A percentile compares a stretch with the other conserved stretches of the same genome.
phyloP scores from a whole-genome alignment of 2,888 invertebrate species.

The Megamerina dolium region DNA sequence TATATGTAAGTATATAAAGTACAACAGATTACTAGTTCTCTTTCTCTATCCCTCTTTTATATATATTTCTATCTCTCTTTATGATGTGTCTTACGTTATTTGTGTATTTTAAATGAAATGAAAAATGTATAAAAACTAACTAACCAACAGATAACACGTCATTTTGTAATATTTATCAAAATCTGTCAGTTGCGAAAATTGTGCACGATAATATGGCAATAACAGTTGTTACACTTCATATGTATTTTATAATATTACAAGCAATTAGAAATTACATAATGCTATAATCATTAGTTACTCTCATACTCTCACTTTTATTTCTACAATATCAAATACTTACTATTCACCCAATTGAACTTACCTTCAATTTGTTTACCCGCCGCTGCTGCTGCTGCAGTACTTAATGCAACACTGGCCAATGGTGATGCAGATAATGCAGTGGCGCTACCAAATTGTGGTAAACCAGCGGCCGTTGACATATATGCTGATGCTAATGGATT shows the following conservation, averaged over 20 bases:
- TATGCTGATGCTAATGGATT: slow-evolving; percentile 59
- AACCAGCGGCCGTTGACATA: slow-evolving; percentile 52
- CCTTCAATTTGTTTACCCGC: slow-evolving; percentile 91
- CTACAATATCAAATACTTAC: too few relatives aligned
- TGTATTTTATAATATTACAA: too few relatives aligned
- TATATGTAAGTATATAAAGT: too few relatives aligned
- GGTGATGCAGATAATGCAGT: slow-evolving; percentile 58
- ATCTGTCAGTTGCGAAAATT: slow-evolving; percentile 34
- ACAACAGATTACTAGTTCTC: too few relatives aligned
- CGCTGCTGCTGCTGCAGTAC: slow-evolving; percentile 71
- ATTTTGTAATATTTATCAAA: slow-evolving; percentile 40
- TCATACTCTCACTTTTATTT: too few relatives aligned
- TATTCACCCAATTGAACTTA: slow-evolving; percentile 49
- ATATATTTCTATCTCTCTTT: too few relatives aligned
- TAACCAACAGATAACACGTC: not conserved
- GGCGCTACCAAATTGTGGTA: slow-evolving; percentile 56
- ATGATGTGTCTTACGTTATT: too few relatives aligned
- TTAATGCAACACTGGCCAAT: slow-evolving; percentile 60
- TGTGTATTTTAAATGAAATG: not conserved
- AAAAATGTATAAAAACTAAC: not conserved
- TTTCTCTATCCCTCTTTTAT: too few relatives aligned
- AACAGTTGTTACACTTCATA: too few relatives aligned
- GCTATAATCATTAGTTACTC: too few relatives aligned
- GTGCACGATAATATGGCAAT: too few relatives aligned
- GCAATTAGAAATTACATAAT: too few relatives aligned